These are phyloP conservation scores for Zosterops borbonicus DNA, from an alignment of 2,113 vertebrate genomes.

Conservation along the genomic window DNA sequence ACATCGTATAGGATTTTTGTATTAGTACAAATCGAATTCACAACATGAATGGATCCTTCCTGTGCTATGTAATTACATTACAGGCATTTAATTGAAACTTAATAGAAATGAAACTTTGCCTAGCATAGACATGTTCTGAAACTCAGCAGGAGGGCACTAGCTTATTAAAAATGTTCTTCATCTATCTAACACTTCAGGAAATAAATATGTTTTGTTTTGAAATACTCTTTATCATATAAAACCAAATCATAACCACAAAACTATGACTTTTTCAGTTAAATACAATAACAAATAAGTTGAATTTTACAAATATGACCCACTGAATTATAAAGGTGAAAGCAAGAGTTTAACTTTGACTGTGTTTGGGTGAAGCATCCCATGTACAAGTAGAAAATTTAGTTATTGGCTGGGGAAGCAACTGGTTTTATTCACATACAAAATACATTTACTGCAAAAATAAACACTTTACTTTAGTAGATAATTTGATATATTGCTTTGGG, in stretches of 20 bases:
- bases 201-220: constrained; percentile 24
- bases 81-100: constrained; percentile 78
- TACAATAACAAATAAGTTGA: neutral
- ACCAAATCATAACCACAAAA: neutral
- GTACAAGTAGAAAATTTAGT: neutral
- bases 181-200: constrained; percentile 47
- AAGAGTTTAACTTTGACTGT: neutral
- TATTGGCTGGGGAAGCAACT: neutral
- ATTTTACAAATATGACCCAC: neutral
- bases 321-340: neutral
- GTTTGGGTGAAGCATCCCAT: neutral
- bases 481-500: neutral
- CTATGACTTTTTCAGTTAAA: neutral
- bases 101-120: constrained; percentile 69
- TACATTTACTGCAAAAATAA: neutral
- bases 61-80: constrained; percentile 78
- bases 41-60: constrained; percentile 74
- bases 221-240: constrained; percentile 7
- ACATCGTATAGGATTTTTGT: constrained; percentile 12
- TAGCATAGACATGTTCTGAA: constrained; percentile 78
- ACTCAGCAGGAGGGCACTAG: constrained; percentile 66
- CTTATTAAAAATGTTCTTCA: constrained; percentile 72
- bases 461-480: neutral
- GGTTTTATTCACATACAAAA: neutral
- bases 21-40: constrained; percentile 77